Evolutionary conservation across 2,113 vertebrate genomes (phyloP).

Genomic region (Meles meles): DNA sequence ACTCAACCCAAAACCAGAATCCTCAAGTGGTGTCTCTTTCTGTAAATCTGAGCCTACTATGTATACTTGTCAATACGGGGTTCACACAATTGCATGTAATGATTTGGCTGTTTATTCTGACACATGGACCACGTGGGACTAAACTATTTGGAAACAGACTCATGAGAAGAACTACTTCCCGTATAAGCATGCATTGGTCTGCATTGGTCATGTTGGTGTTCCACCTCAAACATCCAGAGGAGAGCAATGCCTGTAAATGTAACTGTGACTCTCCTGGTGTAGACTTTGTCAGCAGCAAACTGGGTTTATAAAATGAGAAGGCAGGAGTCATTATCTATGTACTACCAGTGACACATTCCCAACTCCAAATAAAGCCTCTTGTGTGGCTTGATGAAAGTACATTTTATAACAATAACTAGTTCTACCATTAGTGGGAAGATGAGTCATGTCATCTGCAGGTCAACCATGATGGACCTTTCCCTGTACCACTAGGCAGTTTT

Average conservation of each 20-base stretch:
- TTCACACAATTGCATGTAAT: neutral
- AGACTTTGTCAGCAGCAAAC: neutral
- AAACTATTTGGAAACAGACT: neutral
- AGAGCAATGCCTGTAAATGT: neutral
- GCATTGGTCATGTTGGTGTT: neutral
- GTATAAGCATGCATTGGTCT: neutral
- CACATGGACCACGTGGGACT: neutral
- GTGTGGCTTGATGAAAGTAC: neutral
- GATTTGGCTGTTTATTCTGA: neutral
- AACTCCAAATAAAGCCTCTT: neutral
- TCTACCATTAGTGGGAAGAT: neutral
- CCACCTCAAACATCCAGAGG: neutral
- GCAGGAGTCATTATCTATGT: neutral
- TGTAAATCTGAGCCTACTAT: neutral
- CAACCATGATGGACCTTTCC: neutral
- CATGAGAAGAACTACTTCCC: neutral
- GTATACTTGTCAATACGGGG: neutral
- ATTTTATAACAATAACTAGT: neutral
- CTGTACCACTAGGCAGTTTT: neutral
- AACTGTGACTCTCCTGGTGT: neutral
- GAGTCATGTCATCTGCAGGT: neutral
- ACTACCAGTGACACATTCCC: neutral
- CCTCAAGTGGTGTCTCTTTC: neutral
- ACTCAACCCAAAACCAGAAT: neutral
- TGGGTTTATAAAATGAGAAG: neutral